Evolutionary conservation across 2,113 vertebrate species (phyloP), one percentile per base, ranked within the genome.

Genomic region (Myrmecophaga tridactyla): DNA sequence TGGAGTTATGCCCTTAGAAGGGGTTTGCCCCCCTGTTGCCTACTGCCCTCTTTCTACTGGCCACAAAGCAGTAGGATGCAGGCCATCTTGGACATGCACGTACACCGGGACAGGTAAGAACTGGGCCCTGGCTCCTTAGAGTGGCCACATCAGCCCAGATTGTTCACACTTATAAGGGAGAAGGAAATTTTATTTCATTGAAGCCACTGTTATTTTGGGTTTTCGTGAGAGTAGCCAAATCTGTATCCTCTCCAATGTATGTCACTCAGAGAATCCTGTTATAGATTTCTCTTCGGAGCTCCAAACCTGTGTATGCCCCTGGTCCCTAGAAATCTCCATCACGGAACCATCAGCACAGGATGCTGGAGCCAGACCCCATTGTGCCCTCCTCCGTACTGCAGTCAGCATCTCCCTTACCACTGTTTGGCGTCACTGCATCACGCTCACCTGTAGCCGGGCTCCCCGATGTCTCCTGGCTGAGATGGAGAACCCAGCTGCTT

Each of bases 221-320:
- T 51, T 65, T 85, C 77, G 31, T 36, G 86, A 41, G 39, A 89
- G 23, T 43, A 56, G 25, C 25, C 53, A 31, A 60, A 56, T 89
- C n/a, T 41, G 17, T 31, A 73, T 23, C 21, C 17, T 75, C 31
- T 53, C 46, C 60, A 27, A 70, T 34, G 27, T 21, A 86, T 90
- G 41, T 6, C 62, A 7, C 0, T 23, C 14, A 51, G n/a, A 43
- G 29, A 29, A 23, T 12, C 13, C 34, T 36, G 39, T 46, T 89
- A 48, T 80, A 20, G 72, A 67, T 67, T 73, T 92, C 56, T 92
- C 39, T 80, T 56, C 46, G 41, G 89, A 77, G 56, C 39, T 85
- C 13, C n/a, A 17, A 72, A 48, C 25, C 63, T 20, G 23, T 29
- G 18, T 25, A 14, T 25, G 15, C 17, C 11, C 34, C 29, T 56